phyloP scores from a whole-genome alignment of 1,140 invertebrate genomes.

The Calliphora vicina region DNA sequence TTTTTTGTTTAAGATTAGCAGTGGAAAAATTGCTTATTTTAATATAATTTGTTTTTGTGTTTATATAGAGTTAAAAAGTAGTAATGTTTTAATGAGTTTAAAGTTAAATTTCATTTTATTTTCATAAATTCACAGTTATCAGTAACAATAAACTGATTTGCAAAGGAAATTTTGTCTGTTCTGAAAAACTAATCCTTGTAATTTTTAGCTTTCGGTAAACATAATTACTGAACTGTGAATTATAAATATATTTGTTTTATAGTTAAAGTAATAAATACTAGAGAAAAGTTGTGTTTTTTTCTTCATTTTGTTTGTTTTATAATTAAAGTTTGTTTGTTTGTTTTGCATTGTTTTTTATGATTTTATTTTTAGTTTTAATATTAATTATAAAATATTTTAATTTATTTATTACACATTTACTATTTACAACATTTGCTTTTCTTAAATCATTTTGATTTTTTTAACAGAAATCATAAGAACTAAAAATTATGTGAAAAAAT shows the following conservation, averaged over 20 bases:
- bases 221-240: too few species aligned
- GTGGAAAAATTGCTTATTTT: background rate
- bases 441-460: background rate
- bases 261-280: background rate
- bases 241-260: too few species aligned
- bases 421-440: constrained; percentile 6
- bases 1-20: background rate
- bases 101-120: background rate
- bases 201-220: too few species aligned
- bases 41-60: background rate
- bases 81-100: background rate
- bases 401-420: background rate
- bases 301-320: background rate
- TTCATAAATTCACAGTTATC: background rate
- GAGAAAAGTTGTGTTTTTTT: background rate
- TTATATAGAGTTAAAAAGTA: background rate
- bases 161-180: background rate
- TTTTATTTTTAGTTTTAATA: background rate
- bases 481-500: background rate
- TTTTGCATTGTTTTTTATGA: background rate
- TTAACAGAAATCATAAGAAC: background rate
- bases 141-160: too few species aligned
- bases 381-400: background rate
- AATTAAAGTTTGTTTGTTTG: constrained; percentile 9
- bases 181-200: too few species aligned